Evolutionary conservation across 2,113 vertebrate species (phyloP).

Genomic region (Oxyruncus cristatus): DNA sequence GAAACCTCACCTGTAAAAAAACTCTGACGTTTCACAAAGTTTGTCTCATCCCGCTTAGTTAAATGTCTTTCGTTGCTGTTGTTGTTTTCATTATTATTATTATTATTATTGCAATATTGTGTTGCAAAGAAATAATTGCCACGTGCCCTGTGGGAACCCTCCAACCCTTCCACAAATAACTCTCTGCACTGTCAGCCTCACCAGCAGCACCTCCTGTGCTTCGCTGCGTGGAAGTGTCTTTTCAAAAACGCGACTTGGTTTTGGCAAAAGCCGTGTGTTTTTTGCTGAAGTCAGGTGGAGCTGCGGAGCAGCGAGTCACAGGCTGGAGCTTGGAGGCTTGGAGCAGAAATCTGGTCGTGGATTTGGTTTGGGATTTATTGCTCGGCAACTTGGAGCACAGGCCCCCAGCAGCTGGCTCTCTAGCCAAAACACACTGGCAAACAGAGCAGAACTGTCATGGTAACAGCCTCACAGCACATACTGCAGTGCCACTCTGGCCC

Average conservation of each 20-base stretch:
- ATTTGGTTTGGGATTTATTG: conserved; percentile 63
- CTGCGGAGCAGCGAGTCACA: background rate
- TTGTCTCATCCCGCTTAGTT: background rate
- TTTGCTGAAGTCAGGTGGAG: background rate
- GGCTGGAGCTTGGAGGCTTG: background rate
- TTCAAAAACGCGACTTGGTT: background rate
- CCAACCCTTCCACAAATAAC: background rate
- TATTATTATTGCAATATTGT: too few relatives aligned
- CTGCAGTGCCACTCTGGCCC: background rate
- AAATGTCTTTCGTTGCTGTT: background rate
- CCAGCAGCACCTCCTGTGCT: background rate
- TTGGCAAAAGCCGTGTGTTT: background rate
- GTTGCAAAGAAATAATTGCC: background rate
- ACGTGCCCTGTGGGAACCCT: background rate
- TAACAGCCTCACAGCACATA: background rate
- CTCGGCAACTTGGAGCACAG: conserved; percentile 51
- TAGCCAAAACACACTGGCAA: conserved; percentile 44
- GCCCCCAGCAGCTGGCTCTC: conserved; percentile 41
- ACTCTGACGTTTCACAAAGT: background rate
- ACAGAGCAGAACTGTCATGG: conserved; percentile 55
- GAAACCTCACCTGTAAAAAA: background rate
- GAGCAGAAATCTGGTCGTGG: conserved; percentile 45
- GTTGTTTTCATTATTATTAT: too few relatives aligned
- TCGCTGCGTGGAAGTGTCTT: background rate
- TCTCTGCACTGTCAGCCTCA: background rate